A percentile compares a stretch with the other conserved stretches of the same genome.
Conservation (phyloP, 2,888 invertebrate genomes). For the Torymus aiolomorphi region DNA sequence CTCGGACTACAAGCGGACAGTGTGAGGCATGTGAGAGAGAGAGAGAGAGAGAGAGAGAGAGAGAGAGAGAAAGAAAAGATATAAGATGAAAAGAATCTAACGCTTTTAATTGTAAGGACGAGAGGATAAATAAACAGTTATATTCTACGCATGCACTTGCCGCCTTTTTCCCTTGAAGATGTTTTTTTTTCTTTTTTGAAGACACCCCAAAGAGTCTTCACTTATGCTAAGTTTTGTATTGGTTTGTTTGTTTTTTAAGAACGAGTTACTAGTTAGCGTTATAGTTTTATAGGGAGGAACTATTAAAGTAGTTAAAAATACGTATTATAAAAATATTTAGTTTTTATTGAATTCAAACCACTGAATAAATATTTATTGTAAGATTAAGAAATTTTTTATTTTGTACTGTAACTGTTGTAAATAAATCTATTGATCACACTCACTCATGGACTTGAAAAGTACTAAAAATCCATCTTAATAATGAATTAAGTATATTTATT, state of each 20-base stretch:
- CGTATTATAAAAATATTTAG: constrained; percentile 22
- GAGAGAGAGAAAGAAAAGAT: neutral
- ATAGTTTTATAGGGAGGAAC: constrained; percentile 18
- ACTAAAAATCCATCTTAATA: neutral
- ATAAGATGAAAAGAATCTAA: constrained; percentile 39
- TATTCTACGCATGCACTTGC: constrained; percentile 60
- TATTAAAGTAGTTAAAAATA: constrained; percentile 12
- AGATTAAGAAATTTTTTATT: constrained; percentile 51
- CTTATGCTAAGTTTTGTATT: neutral
- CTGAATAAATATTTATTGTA: constrained; percentile 34
- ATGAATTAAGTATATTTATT: constrained; percentile 10
- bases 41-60: neutral
- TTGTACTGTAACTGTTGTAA: constrained; percentile 50
- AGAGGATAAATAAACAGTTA: constrained; percentile 61
- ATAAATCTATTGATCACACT: constrained; percentile 41
- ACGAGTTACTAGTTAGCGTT: neutral
- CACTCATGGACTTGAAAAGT: constrained; percentile 14
- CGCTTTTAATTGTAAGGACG: constrained; percentile 57
- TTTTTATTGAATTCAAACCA: constrained; percentile 30
- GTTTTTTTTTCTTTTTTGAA: neutral
- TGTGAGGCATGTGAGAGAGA: constrained; percentile 1
- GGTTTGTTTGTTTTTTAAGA: neutral
- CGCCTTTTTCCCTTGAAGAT: constrained; percentile 27
- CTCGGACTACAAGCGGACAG: constrained; percentile 50
- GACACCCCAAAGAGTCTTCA: constrained; percentile 27